Evolutionary conservation across 2,797 vertebrate species (phyloP), one percentile per base, ranked within the genome.

Genomic region (Dicrostonyx torquatus): DNA sequence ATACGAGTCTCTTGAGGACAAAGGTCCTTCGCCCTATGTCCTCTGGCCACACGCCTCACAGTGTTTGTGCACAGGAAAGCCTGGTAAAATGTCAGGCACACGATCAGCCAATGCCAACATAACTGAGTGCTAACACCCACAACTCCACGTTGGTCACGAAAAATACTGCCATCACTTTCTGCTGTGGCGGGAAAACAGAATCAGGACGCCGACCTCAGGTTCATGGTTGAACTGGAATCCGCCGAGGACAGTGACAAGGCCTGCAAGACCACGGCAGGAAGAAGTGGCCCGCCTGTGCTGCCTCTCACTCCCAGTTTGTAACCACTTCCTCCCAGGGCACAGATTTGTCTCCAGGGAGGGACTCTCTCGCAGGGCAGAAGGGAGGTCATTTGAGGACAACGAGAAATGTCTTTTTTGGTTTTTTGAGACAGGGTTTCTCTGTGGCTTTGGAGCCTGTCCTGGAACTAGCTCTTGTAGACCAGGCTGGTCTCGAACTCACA

Each of bases 381-480:
- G 48, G 45, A 70, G 96, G 96, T 93, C 95, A 97, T 94, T n/a
- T 91, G 48, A 96, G 97, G 96, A 96, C 94, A 97, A 89, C 17
- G 4, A 85, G 70, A 84, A 84, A 9, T 48, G 95, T 92, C 89
- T 89, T 43, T n/a, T n/a, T n/a, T n/a, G n/a, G n/a, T n/a, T n/a
- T n/a, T n/a, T n/a, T n/a, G n/a, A n/a, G n/a, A n/a, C n/a, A n/a
- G n/a, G n/a, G n/a, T n/a, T n/a, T n/a, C n/a, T n/a, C n/a, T n/a
- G n/a, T n/a, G n/a, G n/a, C n/a, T n/a, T n/a, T n/a, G n/a, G n/a
- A n/a, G n/a, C n/a, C n/a, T n/a, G n/a, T n/a, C n/a, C n/a, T n/a
- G n/a, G n/a, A n/a, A n/a, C n/a, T n/a, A n/a, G n/a, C n/a, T n/a
- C n/a, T n/a, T n/a, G n/a, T n/a, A n/a, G n/a, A n/a, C n/a, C n/a